These are phyloP conservation scores for Xiphorhynchus erythropygius DNA, from an alignment of 2,797 vertebrate genomes.

Conservation along the genomic window DNA sequence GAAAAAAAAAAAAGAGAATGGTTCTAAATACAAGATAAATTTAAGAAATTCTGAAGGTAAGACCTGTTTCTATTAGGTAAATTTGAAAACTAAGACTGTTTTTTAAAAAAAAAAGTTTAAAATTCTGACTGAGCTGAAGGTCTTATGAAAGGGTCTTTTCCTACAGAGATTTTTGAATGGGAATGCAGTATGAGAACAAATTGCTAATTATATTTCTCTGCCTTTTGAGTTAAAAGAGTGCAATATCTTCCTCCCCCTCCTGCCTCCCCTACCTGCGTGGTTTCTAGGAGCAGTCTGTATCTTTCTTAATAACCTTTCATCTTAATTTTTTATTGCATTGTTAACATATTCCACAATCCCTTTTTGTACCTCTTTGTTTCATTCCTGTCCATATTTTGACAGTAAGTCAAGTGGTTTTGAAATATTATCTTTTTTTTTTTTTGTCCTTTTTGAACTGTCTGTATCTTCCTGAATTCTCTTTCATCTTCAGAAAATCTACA, in stretches of 20 bases:
- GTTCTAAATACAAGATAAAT: neutral
- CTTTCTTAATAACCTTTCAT: neutral
- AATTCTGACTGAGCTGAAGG: neutral
- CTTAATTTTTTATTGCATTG: neutral
- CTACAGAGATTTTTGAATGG: neutral
- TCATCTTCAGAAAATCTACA: slow-evolving; percentile 22
- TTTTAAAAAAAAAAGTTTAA: neutral
- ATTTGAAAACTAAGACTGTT: neutral
- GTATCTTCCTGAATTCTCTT: neutral
- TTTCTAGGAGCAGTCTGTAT: neutral
- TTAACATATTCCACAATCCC: neutral
- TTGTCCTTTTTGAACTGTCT: neutral
- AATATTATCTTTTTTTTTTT: slow-evolving; percentile 7
- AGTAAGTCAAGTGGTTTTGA: slow-evolving; percentile 11
- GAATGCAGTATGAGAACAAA: neutral
- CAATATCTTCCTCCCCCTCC: no score
- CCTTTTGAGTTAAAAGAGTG: neutral
- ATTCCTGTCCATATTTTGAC: neutral
- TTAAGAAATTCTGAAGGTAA: neutral
- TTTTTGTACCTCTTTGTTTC: neutral
- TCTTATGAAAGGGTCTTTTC: neutral
- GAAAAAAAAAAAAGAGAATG: neutral
- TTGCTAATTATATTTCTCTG: neutral
- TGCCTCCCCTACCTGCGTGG: neutral
- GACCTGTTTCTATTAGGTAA: neutral